These are phyloP conservation scores for Zaprionus taronus DNA, from an alignment of 1,140 invertebrate species.

Conservation along the genomic window DNA sequence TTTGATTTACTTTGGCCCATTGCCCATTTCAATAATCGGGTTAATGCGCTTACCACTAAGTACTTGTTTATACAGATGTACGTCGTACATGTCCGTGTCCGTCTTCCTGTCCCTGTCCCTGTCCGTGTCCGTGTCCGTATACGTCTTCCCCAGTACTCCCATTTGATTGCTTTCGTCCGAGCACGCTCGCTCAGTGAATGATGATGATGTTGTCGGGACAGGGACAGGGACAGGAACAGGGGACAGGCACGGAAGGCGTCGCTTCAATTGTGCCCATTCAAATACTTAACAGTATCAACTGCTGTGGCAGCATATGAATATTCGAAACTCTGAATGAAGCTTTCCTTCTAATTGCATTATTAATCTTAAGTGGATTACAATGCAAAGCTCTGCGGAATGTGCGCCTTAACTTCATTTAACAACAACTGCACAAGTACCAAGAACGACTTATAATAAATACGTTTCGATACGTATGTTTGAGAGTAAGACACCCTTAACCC, in stretches of 20 bases:
- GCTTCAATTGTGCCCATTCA: background rate
- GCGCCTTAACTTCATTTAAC: background rate
- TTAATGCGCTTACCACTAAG: slow-evolving; percentile 33
- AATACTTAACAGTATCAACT: background rate
- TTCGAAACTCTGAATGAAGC: background rate
- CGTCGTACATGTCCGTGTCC: background rate
- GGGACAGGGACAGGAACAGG: no score
- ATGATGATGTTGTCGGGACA: background rate
- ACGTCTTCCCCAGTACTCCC: background rate
- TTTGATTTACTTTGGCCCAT: slow-evolving; percentile 19
- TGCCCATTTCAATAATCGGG: slow-evolving; percentile 12
- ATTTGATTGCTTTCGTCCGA: slow-evolving; percentile 1
- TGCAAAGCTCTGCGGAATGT: background rate
- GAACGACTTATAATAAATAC: no score
- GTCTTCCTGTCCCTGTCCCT: no score
- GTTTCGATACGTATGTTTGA: no score
- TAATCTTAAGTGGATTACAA: slow-evolving; percentile 1
- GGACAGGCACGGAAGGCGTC: no score
- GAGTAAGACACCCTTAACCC: no score
- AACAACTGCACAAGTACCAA: background rate
- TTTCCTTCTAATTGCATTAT: background rate
- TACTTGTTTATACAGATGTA: slow-evolving; percentile 10
- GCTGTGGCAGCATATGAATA: background rate
- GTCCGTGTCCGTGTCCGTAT: background rate
- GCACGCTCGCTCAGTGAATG: background rate